Base-by-base conservation (phyloP, 2,113 vertebrate genomes). In the Centropristis striata region DNA sequence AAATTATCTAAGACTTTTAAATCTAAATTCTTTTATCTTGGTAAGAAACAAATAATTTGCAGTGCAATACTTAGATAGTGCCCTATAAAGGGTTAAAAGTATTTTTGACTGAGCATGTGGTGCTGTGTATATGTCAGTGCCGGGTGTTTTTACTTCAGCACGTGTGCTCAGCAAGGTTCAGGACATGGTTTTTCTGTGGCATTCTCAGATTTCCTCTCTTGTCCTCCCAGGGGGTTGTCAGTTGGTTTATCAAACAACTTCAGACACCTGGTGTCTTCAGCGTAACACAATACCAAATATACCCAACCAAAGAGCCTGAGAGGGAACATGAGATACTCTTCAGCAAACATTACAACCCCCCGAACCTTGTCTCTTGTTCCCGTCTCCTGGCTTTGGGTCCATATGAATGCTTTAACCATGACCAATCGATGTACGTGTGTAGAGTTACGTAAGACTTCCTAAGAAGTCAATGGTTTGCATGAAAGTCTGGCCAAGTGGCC, bases 151-250 rank as follows among this genome's bases (percentile, higher is more conserved):
- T 49, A 42, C 15, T 36, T 10, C 0, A 3, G 54, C 71, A 72
- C 50, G 49, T 67, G 61, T 18, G 32, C 75, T 70, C 58, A 65
- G 63, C 23, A 4, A 68, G 64, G 16, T 65, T 72, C 49, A 51
- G 25, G 53, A 72, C 61, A 75, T 63, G 50, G 4, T 28, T 55
- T 67, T 28, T 57, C 11, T 69, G n/a, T 1, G 1, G 50, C 60
- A 50, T 54, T 54, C 69, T 82, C 78, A 76, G 28, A 46, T 82
- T 83, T 80, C 86, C 50, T 72, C 9, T 20, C 46, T 15, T 21
- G 50, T 69, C 39, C 18, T 69, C 49, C 64, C 27, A 28, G 58
- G 71, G 57, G 50, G 10, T 41, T 73, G 47, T 80, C 57, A 54
- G n/a, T 63, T 27, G 39, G 36, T 44, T 81, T 55, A 46, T 21